Conservation (phyloP, 2,888 invertebrate species). For the Aphidius colemani region DNA sequence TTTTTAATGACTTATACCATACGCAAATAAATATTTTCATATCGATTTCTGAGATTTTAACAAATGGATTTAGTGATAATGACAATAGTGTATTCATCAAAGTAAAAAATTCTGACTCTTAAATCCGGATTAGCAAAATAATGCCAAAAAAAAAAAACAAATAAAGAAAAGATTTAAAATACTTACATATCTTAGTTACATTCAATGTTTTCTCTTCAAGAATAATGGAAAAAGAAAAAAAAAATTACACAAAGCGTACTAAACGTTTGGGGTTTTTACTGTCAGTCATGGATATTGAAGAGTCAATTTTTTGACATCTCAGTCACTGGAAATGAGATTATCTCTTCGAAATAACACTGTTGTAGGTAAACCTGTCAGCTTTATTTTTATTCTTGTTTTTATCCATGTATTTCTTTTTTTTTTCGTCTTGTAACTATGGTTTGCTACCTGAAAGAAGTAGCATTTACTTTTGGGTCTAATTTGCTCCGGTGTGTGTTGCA, state of each 20-base stretch:
- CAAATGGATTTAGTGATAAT: no score
- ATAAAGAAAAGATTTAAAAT: no score
- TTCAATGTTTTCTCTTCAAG: no score
- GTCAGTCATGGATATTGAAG: background rate
- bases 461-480: slow-evolving; percentile 14
- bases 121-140: background rate
- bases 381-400: slow-evolving; percentile 24
- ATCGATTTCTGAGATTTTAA: no score
- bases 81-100: no score
- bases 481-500: slow-evolving; percentile 10
- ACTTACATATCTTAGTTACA: no score
- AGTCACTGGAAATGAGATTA: slow-evolving; percentile 57
- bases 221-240: background rate
- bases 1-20: no score
- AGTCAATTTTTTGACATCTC: slow-evolving; percentile 51
- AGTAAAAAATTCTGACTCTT: no score
- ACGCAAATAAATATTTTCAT: no score
- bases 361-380: slow-evolving; percentile 23
- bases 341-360: slow-evolving; percentile 48
- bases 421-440: background rate
- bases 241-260: background rate
- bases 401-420: background rate
- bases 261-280: no score
- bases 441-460: slow-evolving; percentile 23
- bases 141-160: background rate